Percentiles rank a stretch among this genome's conserved stretches.
phyloP scores from a whole-genome alignment of 2,888 invertebrate genomes.

The Spodoptera littoralis region DNA sequence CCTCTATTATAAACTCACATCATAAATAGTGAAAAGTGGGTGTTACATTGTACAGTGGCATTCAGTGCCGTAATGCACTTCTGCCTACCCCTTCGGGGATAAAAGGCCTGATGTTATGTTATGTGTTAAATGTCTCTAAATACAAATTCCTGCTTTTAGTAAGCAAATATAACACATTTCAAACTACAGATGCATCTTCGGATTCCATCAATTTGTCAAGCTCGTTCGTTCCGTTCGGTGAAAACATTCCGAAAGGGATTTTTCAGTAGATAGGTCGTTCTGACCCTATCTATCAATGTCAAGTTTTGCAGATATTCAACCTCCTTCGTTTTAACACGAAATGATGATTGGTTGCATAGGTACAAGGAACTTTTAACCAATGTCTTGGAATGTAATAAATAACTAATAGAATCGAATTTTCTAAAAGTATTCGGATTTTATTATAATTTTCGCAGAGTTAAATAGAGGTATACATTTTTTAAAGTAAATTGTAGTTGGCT shows the following conservation, averaged over 20 bases:
- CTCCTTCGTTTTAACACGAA: slow-evolving; percentile 34
- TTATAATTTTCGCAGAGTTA: no score
- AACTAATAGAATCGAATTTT: slow-evolving; percentile 13
- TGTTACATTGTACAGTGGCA: no score
- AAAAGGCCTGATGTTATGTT: no score
- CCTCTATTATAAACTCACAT: no score
- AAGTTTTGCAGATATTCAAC: slow-evolving; percentile 31
- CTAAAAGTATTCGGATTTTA: background rate
- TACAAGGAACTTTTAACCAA: slow-evolving; percentile 31
- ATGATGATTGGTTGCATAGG: slow-evolving; percentile 35
- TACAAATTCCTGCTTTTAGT: no score
- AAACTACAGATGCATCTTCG: slow-evolving; percentile 30
- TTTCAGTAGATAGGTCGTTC: slow-evolving; percentile 52
- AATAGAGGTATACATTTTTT: background rate
- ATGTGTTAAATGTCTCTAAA: no score
- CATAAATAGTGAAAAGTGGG: no score
- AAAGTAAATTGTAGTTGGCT: no score
- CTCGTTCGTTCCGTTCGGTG: slow-evolving; percentile 21
- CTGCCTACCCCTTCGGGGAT: no score
- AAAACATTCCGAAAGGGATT: slow-evolving; percentile 50
- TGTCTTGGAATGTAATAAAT: slow-evolving; percentile 5
- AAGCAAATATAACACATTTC: slow-evolving; percentile 1
- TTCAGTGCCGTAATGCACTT: no score
- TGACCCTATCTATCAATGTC: slow-evolving; percentile 59
- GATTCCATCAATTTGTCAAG: slow-evolving; percentile 32